Evolutionary conservation across 2,888 invertebrate species (phyloP).

Genomic region (Galerucella pusilla): DNA sequence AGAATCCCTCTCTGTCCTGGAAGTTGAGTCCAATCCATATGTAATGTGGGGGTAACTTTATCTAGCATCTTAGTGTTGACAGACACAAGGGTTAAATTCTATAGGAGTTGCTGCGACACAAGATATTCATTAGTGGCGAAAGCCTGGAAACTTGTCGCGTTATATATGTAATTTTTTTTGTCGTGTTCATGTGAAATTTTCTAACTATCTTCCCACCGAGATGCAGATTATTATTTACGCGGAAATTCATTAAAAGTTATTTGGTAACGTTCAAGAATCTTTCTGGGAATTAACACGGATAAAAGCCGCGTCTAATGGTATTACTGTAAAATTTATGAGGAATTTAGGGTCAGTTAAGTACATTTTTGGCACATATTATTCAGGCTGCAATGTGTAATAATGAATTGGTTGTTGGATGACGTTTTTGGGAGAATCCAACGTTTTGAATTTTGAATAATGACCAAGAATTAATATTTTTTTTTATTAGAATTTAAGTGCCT

Average conservation of each 20-base stretch:
- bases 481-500: too few relatives aligned
- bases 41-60: conserved; percentile 12
- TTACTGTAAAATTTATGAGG: not conserved
- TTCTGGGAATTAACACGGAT: not conserved
- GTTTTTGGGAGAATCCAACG: too few relatives aligned
- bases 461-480: too few relatives aligned
- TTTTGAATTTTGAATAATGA: too few relatives aligned
- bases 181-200: conserved; percentile 7
- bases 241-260: conserved; percentile 7
- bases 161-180: not conserved
- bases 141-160: conserved; percentile 7
- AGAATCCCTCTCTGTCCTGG: not conserved
- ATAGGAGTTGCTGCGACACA: conserved; percentile 15
- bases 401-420: not conserved
- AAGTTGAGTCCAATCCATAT: conserved; percentile 1
- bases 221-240: conserved; percentile 12
- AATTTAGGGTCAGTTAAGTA: not conserved
- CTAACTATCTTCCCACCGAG: not conserved
- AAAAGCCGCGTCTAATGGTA: not conserved
- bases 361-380: not conserved
- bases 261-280: not conserved
- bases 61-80: conserved; percentile 21
- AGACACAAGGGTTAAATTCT: conserved; percentile 15
- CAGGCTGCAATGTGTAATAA: too few relatives aligned
- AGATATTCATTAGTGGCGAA: conserved; percentile 7